Evolutionary conservation across 2,113 vertebrate genomes (phyloP), one percentile per base, ranked within the genome.

Genomic region (Gallinago jamesoni): DNA sequence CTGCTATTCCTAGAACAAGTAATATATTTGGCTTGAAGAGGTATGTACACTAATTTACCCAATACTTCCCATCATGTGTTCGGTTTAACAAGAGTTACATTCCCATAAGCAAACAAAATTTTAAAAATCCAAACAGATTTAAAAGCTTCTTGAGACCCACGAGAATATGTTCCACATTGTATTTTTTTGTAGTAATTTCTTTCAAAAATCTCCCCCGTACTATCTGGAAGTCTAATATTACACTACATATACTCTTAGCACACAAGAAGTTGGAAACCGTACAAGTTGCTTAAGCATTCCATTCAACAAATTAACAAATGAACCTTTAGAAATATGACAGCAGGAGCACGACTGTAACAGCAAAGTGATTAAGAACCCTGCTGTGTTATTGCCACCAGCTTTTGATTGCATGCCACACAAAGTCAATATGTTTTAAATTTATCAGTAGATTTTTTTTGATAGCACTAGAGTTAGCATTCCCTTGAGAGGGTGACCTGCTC

Each of bases 291-390:
- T 94, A 80, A 96, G 83, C 59, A 90, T 94, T 93, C 85, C 33
- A 17, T 73, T 72, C 86, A 85, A 93, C 57, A 96, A 97, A 95
- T 90, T 93, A 96, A 92, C 79, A 94, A 92, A 83, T 66, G 88
- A 95, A 90, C 82, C 59, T 88, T 79, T 66, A 91, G 82, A 90
- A 93, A 76, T 75, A 79, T 80, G 90, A 94, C 92, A 97, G 92
- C 88, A 93, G 88, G 90, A 95, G 72, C 93, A 94, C 0, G 20
- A 89, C 83, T 80, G 68, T 28, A 94, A 86, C 86, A 92, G 75
- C 55, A 74, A 92, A 92, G 63, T 86, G 89, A 95, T 95, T 92
- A 93, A 95, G 86, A 93, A 95, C 83, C 95, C 95, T 77, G 79
- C 94, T 94, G 89, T 77, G 92, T 93, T 96, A 92, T 28, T 92